Conservation (phyloP, 2,797 vertebrate genomes). For the Phalloptychus januarius region DNA sequence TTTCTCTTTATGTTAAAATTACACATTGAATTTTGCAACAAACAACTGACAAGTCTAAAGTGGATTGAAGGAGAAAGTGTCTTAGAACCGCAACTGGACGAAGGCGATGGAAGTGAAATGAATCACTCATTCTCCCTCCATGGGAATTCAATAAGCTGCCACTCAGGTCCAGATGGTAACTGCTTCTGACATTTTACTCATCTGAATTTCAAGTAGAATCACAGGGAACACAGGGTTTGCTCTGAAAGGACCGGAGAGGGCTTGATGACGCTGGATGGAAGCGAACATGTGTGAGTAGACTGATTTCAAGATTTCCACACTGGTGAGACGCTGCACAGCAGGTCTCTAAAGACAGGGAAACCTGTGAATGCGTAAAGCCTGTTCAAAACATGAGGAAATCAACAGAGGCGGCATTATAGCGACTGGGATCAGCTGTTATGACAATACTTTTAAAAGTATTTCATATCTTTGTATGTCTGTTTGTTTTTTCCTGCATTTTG, state of each 20-base stretch:
- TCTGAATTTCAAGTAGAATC: constrained; percentile 71
- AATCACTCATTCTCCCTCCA: constrained; percentile 26
- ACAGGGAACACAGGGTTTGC: constrained; percentile 55
- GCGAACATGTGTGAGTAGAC: constrained; percentile 35
- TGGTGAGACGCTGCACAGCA: not conserved
- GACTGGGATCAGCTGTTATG: not conserved
- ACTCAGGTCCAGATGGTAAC: constrained; percentile 62
- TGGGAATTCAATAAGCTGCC: constrained; percentile 50
- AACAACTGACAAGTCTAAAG: not conserved
- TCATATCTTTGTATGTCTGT: constrained; percentile 5
- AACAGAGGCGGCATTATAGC: no score
- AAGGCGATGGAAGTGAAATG: constrained; percentile 9
- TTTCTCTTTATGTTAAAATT: not conserved
- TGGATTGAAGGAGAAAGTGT: not conserved
- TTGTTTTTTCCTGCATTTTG: not conserved
- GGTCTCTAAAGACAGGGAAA: not conserved
- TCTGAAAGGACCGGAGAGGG: constrained; percentile 20
- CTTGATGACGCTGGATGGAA: constrained; percentile 29
- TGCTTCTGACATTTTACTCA: constrained; percentile 64
- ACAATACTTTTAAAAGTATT: not conserved
- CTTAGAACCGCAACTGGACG: not conserved
- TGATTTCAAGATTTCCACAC: constrained; percentile 25
- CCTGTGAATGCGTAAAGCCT: not conserved
- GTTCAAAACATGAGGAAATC: not conserved
- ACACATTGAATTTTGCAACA: not conserved